phyloP scores from a whole-genome alignment of 2,113 vertebrate species.

The Electrona antarctica region DNA sequence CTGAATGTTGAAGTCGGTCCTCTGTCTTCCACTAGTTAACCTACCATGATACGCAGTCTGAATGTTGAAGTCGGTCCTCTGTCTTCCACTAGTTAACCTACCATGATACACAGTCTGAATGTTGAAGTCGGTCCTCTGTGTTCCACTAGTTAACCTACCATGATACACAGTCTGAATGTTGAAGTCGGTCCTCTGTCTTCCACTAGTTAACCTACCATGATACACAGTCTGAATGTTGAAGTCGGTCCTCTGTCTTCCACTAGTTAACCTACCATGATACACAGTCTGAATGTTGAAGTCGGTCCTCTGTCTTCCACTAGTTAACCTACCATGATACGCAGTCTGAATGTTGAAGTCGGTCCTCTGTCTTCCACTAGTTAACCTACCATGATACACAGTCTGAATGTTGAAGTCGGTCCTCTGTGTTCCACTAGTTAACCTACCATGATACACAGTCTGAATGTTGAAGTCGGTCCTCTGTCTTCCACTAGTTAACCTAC shows the following conservation, averaged over 20 bases:
- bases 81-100: no score
- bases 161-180: constrained; percentile 27
- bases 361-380: no score
- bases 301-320: no score
- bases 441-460: constrained; percentile 18
- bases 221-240: constrained; percentile 32
- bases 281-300: constrained; percentile 38
- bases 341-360: constrained; percentile 41
- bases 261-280: no score
- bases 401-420: constrained; percentile 39
- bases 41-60: constrained; percentile 1
- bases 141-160: no score
- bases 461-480: constrained; percentile 28
- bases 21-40: no score
- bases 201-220: no score
- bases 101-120: constrained; percentile 27
- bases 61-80: constrained; percentile 37
- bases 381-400: not conserved
- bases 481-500: no score
- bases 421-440: no score
- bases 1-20: constrained; percentile 41
- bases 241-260: constrained; percentile 24
- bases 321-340: no score
- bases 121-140: constrained; percentile 22
- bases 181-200: constrained; percentile 26